Conservation (phyloP, 2,797 vertebrate genomes). For the Acrossocheilus fasciatus region DNA sequence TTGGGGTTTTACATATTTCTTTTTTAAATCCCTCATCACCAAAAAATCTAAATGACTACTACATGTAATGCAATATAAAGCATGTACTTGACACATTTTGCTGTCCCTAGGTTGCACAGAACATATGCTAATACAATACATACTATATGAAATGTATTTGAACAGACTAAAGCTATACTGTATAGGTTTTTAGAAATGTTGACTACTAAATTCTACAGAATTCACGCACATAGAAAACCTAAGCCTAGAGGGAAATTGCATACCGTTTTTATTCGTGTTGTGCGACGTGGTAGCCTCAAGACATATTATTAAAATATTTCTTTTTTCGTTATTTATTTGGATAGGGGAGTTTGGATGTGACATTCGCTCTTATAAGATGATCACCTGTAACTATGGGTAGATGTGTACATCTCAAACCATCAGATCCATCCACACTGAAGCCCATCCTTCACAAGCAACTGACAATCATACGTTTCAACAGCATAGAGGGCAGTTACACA, state of each 20-base stretch:
- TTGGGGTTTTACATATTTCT: slow-evolving; percentile 58
- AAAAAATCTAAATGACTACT: not conserved
- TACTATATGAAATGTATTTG: too few species aligned
- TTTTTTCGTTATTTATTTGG: not conserved
- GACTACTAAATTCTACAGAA: too few species aligned
- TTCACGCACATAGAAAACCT: too few species aligned
- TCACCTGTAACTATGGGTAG: not conserved
- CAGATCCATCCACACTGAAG: not conserved
- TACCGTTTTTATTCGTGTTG: not conserved
- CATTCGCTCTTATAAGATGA: not conserved
- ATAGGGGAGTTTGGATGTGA: not conserved
- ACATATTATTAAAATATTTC: not conserved
- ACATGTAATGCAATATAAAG: not conserved
- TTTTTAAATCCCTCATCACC: not conserved
- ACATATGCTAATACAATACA: not conserved
- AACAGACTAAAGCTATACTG: too few species aligned
- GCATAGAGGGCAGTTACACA: not conserved
- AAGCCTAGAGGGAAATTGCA: too few species aligned
- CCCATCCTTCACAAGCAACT: not conserved
- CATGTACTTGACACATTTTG: not conserved
- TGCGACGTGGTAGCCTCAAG: not conserved
- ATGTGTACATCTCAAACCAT: not conserved
- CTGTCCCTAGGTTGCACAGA: not conserved
- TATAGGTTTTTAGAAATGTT: too few species aligned
- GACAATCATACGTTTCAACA: not conserved